Evolutionary conservation across 2,888 invertebrate genomes (phyloP).

Genomic region (Nymphalis polychloros): DNA sequence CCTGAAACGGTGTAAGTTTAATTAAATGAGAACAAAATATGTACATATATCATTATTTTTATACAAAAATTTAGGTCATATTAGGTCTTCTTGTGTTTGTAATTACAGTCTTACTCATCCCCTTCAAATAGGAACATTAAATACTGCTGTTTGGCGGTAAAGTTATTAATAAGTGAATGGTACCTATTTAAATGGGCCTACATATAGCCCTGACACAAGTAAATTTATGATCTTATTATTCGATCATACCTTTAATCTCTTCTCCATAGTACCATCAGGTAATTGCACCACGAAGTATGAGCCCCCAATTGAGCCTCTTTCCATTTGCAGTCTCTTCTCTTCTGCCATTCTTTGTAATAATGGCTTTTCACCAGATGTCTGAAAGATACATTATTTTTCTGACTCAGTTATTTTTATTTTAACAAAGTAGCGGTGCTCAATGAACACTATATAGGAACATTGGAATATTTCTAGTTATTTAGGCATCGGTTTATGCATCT

Average conservation of each 20-base stretch:
- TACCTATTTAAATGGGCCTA: no score
- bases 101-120: no score
- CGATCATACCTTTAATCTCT: slow-evolving; percentile 87
- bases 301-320: slow-evolving; percentile 93
- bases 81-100: no score
- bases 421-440: no score
- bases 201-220: no score
- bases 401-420: background rate
- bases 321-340: slow-evolving; percentile 94
- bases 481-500: background rate
- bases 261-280: slow-evolving; percentile 95
- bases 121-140: no score
- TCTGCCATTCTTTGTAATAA: slow-evolving; percentile 95
- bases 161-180: background rate
- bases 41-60: no score
- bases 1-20: slow-evolving; percentile 51
- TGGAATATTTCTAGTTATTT: background rate
- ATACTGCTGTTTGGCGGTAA: no score
- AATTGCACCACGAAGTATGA: slow-evolving; percentile 93
- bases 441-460: no score
- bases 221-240: no score
- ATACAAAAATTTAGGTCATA: no score
- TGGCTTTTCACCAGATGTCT: slow-evolving; percentile 87
- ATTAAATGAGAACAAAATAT: background rate
- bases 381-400: slow-evolving; percentile 23